Evolutionary conservation across 2,797 vertebrate species (phyloP).

Genomic region (Pitangus sulphuratus): DNA sequence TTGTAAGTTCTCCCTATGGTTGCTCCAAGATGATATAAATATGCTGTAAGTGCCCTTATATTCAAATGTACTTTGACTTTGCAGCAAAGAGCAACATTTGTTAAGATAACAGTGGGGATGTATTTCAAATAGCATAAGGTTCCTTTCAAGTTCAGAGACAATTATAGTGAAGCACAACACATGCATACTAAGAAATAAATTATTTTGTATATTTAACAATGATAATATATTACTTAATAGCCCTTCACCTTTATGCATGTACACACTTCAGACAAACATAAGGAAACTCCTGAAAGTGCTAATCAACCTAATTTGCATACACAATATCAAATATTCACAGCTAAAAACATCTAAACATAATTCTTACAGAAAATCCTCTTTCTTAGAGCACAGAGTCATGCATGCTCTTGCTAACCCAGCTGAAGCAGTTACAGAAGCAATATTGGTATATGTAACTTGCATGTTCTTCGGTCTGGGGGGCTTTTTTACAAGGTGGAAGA

Average conservation of each 20-base stretch:
- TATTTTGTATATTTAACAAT: neutral
- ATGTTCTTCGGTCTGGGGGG: accelerated
- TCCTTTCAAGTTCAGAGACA: neutral
- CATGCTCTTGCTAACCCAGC: neutral
- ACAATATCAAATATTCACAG: neutral
- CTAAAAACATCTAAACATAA: neutral
- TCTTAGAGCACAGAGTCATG: neutral
- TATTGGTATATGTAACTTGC: accelerated
- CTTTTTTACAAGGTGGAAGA: neutral
- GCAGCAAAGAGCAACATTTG: neutral
- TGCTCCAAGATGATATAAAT: neutral
- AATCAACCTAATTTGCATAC: neutral
- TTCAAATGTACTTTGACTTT: neutral
- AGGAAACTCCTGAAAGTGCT: neutral
- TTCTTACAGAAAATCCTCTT: neutral
- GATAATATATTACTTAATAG: neutral
- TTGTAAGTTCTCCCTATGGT: neutral
- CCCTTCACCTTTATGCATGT: neutral
- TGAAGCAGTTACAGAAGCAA: neutral
- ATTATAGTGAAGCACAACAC: neutral
- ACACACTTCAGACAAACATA: neutral
- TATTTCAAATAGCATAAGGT: neutral
- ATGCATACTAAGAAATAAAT: neutral
- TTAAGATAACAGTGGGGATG: neutral
- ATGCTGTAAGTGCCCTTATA: neutral